Conservation (phyloP, 2,888 invertebrate species). For the Himalopsyche japonica region DNA sequence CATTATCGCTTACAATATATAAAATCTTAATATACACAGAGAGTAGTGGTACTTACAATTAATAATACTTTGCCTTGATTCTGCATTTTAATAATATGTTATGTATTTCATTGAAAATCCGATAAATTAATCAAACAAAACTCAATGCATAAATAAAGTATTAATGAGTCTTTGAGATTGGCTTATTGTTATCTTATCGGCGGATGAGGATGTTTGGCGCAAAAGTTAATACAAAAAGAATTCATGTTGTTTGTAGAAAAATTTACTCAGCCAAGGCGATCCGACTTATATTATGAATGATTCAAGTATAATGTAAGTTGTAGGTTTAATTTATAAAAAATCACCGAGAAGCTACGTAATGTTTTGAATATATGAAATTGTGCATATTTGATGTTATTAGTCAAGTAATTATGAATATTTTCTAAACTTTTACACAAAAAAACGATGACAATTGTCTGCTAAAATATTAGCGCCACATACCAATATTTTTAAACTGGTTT, state of each 20-base stretch:
- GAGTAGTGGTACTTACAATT: neutral
- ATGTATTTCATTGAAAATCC: conserved; percentile 18
- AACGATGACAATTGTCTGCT: too few relatives aligned
- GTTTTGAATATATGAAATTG: too few relatives aligned
- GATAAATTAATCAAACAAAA: conserved; percentile 36
- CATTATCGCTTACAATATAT: neutral
- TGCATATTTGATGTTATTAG: too few relatives aligned
- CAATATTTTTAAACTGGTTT: too few relatives aligned
- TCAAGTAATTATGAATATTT: too few relatives aligned
- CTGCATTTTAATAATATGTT: neutral
- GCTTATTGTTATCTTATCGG: conserved; percentile 31
- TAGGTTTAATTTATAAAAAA: neutral
- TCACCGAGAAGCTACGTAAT: neutral
- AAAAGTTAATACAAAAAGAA: neutral
- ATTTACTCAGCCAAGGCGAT: neutral
- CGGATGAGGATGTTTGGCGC: conserved; percentile 36
- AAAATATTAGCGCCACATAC: too few relatives aligned
- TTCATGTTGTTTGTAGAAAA: neutral
- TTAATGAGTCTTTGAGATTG: conserved; percentile 2
- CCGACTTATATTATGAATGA: neutral
- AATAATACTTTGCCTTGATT: neutral
- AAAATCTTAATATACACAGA: neutral
- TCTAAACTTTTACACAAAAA: too few relatives aligned
- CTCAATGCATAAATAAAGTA: conserved; percentile 13
- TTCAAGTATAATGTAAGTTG: neutral